Conservation (phyloP, 2,797 vertebrate genomes). For the Aeoliscus strigatus region DNA sequence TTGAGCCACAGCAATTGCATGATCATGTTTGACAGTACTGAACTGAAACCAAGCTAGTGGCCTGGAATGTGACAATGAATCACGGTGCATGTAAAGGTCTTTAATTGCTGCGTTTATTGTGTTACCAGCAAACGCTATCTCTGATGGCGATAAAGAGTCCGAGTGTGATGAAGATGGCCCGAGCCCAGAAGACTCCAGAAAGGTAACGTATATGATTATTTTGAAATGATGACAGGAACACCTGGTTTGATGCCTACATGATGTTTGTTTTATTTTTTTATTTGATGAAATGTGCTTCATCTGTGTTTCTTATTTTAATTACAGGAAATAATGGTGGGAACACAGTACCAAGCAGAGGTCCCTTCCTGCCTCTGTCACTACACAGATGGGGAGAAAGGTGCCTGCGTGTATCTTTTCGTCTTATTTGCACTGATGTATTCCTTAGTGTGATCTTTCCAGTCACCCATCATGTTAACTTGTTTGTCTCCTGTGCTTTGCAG, state of each 20-base stretch:
- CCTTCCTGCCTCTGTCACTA: constrained; percentile 84
- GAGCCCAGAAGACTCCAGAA: constrained; percentile 91
- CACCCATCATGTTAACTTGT: neutral
- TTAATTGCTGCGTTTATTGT: constrained; percentile 6
- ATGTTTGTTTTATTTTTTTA: constrained; percentile 3
- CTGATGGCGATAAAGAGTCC: constrained; percentile 94
- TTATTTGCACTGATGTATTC: neutral
- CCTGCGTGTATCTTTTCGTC: constrained; percentile 12
- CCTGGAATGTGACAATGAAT: neutral
- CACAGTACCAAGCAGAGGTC: constrained; percentile 93
- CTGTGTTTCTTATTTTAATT: neutral
- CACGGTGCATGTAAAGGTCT: neutral
- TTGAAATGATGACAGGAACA: neutral
- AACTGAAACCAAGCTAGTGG: too few relatives aligned
- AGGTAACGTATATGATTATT: constrained; percentile 69
- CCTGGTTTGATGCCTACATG: too few relatives aligned
- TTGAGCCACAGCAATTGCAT: too few relatives aligned
- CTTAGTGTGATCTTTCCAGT: neutral
- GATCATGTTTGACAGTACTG: too few relatives aligned
- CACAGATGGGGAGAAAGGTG: constrained; percentile 79
- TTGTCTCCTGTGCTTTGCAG: constrained; percentile 62
- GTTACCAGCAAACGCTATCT: constrained; percentile 84
- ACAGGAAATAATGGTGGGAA: constrained; percentile 97
- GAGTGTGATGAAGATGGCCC: constrained; percentile 89
- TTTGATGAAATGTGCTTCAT: neutral